Evolutionary conservation across 2,113 vertebrate species (phyloP), one percentile per base, ranked within the genome.

Genomic region (Halichoerus grypus): DNA sequence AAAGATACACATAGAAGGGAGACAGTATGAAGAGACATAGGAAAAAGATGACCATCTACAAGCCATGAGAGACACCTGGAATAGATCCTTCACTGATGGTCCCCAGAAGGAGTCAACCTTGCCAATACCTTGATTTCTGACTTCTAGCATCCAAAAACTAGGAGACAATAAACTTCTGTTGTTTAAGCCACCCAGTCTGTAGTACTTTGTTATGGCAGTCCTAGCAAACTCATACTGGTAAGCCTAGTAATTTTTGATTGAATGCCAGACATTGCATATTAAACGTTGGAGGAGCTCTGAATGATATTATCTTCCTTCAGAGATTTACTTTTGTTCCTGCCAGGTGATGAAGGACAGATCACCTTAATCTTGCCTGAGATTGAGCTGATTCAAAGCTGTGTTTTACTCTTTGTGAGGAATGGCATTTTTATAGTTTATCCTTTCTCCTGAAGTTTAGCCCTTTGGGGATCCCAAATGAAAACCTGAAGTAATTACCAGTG

Each of bases 391-490:
- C 81, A 94, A 96, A 95, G 42, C 39, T 92, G 19, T 31, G 39
- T 57, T 95, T 95, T 80, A 91, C 69, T 91, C 63, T 96, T 97
- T 96, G n/a, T 84, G 72, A 63, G 59, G 59, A 95, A 95, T 85
- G 86, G 72, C 74, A 95, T 96, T 97, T 96, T 95, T 86, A 86
- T 76, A 93, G 31, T 81, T 96, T 88, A 96, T 96, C 81, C 7
- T 83, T 97, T 82, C 81, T 85, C 63, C 59, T 72, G 87, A n/a
- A 95, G 55, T 88, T 97, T 92, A 96, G 89, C 88, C 88, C 97
- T 97, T 97, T 97, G 93, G 97, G 95, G 85, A 97, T 97, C 71
- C 85, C 93, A 97, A 82, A 77, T 93, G 97, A 98, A 97, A 96
- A 96, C 76, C 7, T 95, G 88, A 49, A 84, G 46, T 97, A 97